Base-by-base conservation (phyloP, 2,888 invertebrate species). In the Monochamus alternatus region DNA sequence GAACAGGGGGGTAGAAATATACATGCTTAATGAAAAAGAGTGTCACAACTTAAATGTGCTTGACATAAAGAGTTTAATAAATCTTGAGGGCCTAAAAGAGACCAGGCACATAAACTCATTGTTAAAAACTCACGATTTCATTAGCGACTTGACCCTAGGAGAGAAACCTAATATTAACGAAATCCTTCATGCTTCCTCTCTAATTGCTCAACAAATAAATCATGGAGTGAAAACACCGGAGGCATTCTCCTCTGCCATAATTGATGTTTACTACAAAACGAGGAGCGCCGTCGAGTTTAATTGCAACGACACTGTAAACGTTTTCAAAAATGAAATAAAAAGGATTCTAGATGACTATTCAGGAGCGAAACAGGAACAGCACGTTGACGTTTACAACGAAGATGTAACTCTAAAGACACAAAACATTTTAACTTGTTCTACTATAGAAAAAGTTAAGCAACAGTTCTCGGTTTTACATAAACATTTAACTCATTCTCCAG, bases 1-100 rank as follows among this genome's bases (percentile, higher is more conserved):
- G 76, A 99, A 99, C 89, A 92, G 99, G 85, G 98, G 99, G 3
- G 93, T 99, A 0, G 99, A 99, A 90, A 94, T 99, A 83, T 95
- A 89, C 86, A 86, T 95, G 73, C 86, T 90, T 22, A 87, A 88
- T 62, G 85, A 87, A 12, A 84, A 82, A 5, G 87, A 88, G 65
- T 81, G 64, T 2, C 32, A 73, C 7, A 38, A 30, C 31, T 81
- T 85, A 58, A 81, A 85, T 51, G 77, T 84, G 52, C 84, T 89
- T 32, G 93, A 93, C 84, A 86, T 90, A 75, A 90, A 90, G 79
- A 90, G 91, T 55, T 86, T 93, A 78, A 87, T 93, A 0, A 87
- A 89, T 77, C 85, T 88, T 55, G 88, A 89, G 75, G 92, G 93
- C 7, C 60, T 87, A 55, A 67, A 79, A 12, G 75, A 81, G 55